Evolutionary conservation across 2,113 vertebrate species (phyloP).

Genomic region (Notechis scutatus): DNA sequence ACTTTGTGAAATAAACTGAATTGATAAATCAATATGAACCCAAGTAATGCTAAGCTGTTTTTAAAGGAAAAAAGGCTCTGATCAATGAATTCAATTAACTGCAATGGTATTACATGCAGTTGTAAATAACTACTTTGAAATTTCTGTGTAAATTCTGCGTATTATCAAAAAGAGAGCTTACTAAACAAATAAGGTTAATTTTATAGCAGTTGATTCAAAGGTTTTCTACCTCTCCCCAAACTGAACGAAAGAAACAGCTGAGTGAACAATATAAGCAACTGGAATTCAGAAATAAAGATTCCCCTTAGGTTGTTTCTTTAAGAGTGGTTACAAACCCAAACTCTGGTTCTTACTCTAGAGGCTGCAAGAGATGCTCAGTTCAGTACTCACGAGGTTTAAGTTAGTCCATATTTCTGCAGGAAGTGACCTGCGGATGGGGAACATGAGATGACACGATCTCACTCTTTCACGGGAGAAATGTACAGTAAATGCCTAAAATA

Average conservation of each 20-base stretch:
- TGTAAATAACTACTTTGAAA: slow-evolving; percentile 24
- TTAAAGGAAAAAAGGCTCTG: background rate
- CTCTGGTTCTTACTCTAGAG: slow-evolving; percentile 81
- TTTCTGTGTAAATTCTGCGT: slow-evolving; percentile 5
- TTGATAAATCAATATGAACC: slow-evolving; percentile 36
- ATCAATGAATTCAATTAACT: slow-evolving; percentile 46
- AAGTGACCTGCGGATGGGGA: slow-evolving; percentile 99
- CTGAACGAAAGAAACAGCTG: slow-evolving; percentile 24
- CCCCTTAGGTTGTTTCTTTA: slow-evolving; percentile 64
- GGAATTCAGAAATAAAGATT: slow-evolving; percentile 59
- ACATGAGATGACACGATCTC: slow-evolving; percentile 98
- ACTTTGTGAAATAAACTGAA: slow-evolving; percentile 44
- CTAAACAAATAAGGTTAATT: slow-evolving; percentile 32
- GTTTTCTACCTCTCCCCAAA: slow-evolving; percentile 47
- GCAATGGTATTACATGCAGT: slow-evolving; percentile 55
- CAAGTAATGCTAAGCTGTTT: slow-evolving; percentile 36
- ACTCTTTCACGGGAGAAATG: slow-evolving; percentile 99
- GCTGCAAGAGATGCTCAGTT: slow-evolving; percentile 88
- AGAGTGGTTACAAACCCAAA: slow-evolving; percentile 73
- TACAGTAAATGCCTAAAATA: slow-evolving; percentile 99
- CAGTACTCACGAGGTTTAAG: slow-evolving; percentile 99
- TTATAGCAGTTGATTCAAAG: slow-evolving; percentile 47
- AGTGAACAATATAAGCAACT: slow-evolving; percentile 54
- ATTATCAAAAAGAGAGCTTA: slow-evolving; percentile 9
- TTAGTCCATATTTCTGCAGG: slow-evolving; percentile 99